Percentiles rank a stretch among this genome's conserved stretches.
These are phyloP conservation scores for Meleagris gallopavo DNA, from an alignment of 2,113 vertebrate species.

Conservation along the genomic window DNA sequence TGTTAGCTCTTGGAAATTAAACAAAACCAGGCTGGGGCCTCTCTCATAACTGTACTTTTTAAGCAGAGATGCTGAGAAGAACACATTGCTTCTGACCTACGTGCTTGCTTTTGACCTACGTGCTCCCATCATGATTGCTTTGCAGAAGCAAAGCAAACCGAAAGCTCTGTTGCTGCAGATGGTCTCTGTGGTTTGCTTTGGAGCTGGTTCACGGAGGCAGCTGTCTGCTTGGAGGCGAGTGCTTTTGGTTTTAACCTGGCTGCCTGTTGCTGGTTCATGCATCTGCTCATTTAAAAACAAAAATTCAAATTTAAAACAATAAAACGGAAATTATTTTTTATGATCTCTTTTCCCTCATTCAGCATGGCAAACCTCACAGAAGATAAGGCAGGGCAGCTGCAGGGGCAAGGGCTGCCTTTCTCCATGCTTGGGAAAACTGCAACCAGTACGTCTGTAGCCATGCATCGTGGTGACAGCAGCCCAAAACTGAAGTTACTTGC, in stretches of 20 bases:
- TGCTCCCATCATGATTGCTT: neutral
- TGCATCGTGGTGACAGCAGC: neutral
- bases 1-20: neutral
- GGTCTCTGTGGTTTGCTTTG: neutral
- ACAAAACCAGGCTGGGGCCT: neutral
- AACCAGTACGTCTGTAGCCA: neutral
- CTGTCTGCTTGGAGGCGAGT: neutral
- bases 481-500: neutral
- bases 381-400: neutral
- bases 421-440: accelerated
- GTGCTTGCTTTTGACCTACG: neutral
- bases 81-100: neutral
- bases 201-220: neutral
- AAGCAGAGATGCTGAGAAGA: neutral
- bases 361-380: neutral
- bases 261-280: neutral
- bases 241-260: neutral
- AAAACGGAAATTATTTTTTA: neutral
- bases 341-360: accelerated
- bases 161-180: neutral
- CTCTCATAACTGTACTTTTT: accelerated
- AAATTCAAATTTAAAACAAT: neutral
- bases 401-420: neutral
- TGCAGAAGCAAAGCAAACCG: neutral
- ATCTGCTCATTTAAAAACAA: neutral